Percentiles rank a stretch among this genome's conserved stretches.
phyloP scores from a whole-genome alignment of 1,140 invertebrate genomes.

The Laupala kohalensis region DNA sequence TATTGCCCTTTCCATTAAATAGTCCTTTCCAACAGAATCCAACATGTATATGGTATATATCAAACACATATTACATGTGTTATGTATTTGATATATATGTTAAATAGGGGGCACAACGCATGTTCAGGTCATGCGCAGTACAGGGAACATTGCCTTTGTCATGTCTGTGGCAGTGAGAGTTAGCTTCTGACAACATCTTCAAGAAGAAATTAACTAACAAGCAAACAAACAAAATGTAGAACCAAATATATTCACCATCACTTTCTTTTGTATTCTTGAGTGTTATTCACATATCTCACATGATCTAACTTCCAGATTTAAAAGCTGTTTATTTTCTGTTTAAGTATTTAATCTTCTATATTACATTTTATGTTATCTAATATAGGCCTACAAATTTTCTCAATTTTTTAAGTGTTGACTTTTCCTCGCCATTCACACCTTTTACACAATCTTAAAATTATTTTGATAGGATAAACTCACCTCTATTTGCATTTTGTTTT shows the following conservation, averaged over 20 bases:
- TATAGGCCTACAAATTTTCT: conserved; percentile 14
- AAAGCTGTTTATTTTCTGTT: conserved; percentile 5
- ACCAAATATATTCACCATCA: conserved; percentile 1
- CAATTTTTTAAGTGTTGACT: neutral
- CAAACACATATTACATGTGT: no score
- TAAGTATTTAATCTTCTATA: conserved; percentile 2
- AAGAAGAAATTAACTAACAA: neutral
- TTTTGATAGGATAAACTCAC: neutral
- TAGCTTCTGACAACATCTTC: conserved; percentile 6
- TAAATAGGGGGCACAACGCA: neutral
- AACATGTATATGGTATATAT: neutral
- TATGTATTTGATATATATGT: no score
- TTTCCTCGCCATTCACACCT: conserved; percentile 4
- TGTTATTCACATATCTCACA: conserved; percentile 2
- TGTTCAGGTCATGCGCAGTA: neutral
- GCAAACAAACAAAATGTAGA: conserved; percentile 1
- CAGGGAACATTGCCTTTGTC: conserved; percentile 2
- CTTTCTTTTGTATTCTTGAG: conserved; percentile 3
- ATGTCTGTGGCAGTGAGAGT: conserved; percentile 12
- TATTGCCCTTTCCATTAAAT: neutral
- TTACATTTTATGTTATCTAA: conserved; percentile 12
- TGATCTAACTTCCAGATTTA: conserved; percentile 2
- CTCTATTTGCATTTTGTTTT: conserved; percentile 6
- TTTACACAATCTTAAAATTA: conserved; percentile 3
- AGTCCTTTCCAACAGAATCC: neutral